Conservation (phyloP, 2,797 vertebrate genomes). For the Vireo griseus region DNA sequence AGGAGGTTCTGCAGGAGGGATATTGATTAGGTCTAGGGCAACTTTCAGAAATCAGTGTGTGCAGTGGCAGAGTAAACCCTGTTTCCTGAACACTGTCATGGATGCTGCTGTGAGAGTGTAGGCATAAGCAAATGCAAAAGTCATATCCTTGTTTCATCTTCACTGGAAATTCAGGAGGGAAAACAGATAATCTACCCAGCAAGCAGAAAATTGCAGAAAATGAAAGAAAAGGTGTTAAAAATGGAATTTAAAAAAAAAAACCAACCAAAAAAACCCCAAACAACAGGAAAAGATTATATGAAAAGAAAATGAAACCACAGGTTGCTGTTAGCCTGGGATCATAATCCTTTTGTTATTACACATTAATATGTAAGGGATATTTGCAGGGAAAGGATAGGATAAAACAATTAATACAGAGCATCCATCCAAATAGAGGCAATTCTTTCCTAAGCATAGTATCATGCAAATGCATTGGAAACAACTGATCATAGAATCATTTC, state of each 20-base stretch:
- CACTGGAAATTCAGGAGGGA: neutral
- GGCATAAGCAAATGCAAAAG: neutral
- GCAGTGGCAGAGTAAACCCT: neutral
- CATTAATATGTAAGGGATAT: slow-evolving; percentile 15
- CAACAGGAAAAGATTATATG: neutral
- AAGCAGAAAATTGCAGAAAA: neutral
- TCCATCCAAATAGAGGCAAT: slow-evolving; percentile 21
- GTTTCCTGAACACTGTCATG: neutral
- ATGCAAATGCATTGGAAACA: neutral
- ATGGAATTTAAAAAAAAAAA: neutral
- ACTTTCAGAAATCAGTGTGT: neutral
- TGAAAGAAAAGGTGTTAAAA: neutral
- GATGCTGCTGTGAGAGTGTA: neutral
- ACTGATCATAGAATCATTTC: neutral
- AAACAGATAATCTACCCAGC: neutral
- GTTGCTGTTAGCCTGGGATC: neutral
- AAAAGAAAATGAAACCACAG: neutral
- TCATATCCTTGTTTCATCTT: neutral
- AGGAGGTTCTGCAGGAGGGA: neutral
- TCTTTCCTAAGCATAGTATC: neutral
- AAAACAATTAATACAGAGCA: slow-evolving; percentile 40
- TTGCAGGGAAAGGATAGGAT: slow-evolving; percentile 5
- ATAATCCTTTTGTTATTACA: neutral
- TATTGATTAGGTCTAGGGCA: neutral
- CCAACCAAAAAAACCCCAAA: neutral